Evolutionary conservation across 2,797 vertebrate genomes (phyloP), one percentile per base, ranked within the genome.

Genomic region (Botia kubotai): DNA sequence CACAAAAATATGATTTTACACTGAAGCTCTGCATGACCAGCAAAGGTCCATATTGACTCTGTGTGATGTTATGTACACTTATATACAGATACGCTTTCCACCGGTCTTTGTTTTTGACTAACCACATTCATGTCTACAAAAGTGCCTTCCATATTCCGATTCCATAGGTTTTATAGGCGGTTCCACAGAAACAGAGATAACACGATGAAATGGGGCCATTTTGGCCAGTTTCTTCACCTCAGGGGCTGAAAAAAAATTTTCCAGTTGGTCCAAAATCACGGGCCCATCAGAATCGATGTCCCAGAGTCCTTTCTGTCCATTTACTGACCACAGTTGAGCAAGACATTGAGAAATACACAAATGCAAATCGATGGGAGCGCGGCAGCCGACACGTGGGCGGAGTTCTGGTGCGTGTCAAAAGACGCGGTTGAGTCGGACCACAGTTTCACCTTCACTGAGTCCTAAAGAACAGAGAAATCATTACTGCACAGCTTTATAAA

Each of bases 371-470:
- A 60, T 76, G 88, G 70, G 17, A 29, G 39, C 14, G 13, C 23
- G 0, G 0, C 46, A 8, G 79, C 8, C 6, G 57, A 52, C 39
- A 21, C 21, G 16, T 63, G 60, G 17, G 89, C 79, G 13, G 84
- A 85, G 73, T 87, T 93, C 46, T 88, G 88, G 66, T 92, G 86
- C 19, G 88, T 89, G 80, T 87, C 89, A 36, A 92, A 92, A 8
- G 92, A 86, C 52, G 91, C 82, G 21, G 91, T 93, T 74, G 90
- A 84, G 62, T 88, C 90, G 6, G 86, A 92, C 86, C 91, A 90
- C 2, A 92, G 90, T 53, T 90, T 90, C 79, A 94, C 93, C 79
- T 93, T 94, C 80, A 87, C 91, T 19, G 92, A 87, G 52, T 85
- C 90, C 94, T 95, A 72, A 16, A 19, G 75, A 69, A 87, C 23